Conservation (phyloP, 2,113 vertebrate species). For the Actinemys pallida region DNA sequence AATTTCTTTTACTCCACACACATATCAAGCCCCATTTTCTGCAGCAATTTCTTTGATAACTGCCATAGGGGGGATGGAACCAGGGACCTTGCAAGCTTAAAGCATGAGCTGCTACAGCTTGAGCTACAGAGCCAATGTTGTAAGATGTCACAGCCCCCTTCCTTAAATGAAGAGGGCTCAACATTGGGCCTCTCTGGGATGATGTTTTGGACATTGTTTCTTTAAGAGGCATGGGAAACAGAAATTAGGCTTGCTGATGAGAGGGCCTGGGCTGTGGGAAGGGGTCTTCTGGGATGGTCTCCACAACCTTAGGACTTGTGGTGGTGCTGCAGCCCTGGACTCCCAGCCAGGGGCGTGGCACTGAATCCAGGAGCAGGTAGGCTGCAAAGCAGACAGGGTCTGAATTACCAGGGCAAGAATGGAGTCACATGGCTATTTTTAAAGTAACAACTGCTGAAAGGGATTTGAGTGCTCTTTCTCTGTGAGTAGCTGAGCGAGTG, state of each 20-base stretch:
- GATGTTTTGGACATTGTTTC: background rate
- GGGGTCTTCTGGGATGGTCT: background rate
- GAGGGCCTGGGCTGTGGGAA: background rate
- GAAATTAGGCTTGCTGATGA: background rate
- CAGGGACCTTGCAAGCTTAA: background rate
- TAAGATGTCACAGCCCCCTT: background rate
- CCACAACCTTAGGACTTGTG: too few species aligned
- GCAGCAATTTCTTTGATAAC: too few species aligned
- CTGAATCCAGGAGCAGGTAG: background rate
- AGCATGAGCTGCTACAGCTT: rapidly evolving
- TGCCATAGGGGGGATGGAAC: background rate
- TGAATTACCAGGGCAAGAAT: background rate
- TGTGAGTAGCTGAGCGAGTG: background rate
- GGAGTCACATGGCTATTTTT: background rate
- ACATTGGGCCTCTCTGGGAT: background rate
- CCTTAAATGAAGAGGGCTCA: background rate
- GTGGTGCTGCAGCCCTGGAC: background rate
- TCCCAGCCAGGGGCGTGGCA: too few species aligned
- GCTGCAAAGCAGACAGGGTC: background rate
- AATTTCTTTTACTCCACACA: background rate
- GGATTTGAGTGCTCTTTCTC: background rate
- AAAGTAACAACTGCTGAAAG: background rate
- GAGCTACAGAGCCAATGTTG: background rate
- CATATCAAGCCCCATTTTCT: background rate
- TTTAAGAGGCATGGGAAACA: background rate